Conservation (phyloP, 2,888 invertebrate species). For the Thera obeliscata region DNA sequence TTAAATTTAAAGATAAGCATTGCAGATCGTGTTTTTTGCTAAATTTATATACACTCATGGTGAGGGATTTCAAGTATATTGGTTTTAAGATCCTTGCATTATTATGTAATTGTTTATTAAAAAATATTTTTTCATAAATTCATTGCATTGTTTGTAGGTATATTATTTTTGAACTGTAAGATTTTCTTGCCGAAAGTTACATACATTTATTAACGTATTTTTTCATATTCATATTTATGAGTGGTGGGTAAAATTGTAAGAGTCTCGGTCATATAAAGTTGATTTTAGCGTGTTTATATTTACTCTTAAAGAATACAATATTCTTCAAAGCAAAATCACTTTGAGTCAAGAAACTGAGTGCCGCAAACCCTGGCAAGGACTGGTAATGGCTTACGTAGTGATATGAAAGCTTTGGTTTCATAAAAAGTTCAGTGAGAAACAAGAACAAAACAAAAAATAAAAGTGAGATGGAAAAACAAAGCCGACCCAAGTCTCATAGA, state of each 20-base stretch:
- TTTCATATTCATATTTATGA: too few species aligned
- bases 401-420: slow-evolving; percentile 15
- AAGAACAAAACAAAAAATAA: background rate
- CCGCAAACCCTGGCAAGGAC: slow-evolving; percentile 27
- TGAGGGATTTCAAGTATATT: too few species aligned
- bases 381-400: slow-evolving; percentile 24
- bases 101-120: too few species aligned
- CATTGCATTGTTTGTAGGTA: too few species aligned
- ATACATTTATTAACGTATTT: too few species aligned
- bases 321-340: slow-evolving; percentile 26
- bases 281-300: slow-evolving; percentile 11
- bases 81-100: too few species aligned
- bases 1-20: slow-evolving; percentile 11
- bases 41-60: background rate
- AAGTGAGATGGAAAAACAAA: too few species aligned
- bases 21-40: slow-evolving; percentile 1
- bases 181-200: too few species aligned
- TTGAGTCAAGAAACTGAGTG: slow-evolving; percentile 24
- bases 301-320: slow-evolving; percentile 14
- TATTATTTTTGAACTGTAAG: too few species aligned
- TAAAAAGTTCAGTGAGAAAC: background rate
- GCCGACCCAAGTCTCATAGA: too few species aligned
- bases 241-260: too few species aligned
- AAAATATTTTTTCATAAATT: too few species aligned
- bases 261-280: background rate